These are phyloP conservation scores for Galagoides demidoff DNA, from an alignment of 2,797 vertebrate species.

Conservation along the genomic window DNA sequence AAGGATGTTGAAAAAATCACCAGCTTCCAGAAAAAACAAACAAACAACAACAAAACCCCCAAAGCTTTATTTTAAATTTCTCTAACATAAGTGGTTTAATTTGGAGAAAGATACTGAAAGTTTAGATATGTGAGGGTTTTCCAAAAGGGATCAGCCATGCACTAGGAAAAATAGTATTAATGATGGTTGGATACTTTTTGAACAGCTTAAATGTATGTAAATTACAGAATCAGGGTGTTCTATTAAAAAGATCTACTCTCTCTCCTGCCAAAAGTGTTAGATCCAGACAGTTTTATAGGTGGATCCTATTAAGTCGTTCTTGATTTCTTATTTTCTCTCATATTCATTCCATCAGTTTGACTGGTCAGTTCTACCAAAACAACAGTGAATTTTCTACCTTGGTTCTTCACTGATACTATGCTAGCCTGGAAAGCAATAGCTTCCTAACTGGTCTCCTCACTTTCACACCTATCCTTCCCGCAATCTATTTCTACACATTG, in stretches of 20 bases:
- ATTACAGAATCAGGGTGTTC: conserved; percentile 13
- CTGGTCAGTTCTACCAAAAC: not conserved
- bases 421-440: not conserved
- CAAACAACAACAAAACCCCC: too few relatives aligned
- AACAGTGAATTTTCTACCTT: not conserved
- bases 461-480: not conserved
- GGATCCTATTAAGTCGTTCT: not conserved
- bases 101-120: conserved; percentile 1
- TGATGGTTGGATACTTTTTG: too few relatives aligned
- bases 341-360: not conserved
- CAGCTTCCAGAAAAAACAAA: not conserved
- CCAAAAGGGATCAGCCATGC: too few relatives aligned
- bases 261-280: not conserved
- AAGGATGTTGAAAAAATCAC: not conserved
- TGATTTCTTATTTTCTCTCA: not conserved
- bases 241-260: not conserved
- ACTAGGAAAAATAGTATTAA: too few relatives aligned
- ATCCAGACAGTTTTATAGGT: not conserved
- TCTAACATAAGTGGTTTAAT: not conserved
- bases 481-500: not conserved
- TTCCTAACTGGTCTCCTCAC: not conserved
- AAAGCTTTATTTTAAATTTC: conserved; percentile 4
- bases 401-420: not conserved
- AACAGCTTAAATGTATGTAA: not conserved
- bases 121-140: not conserved